phyloP scores from a whole-genome alignment of 2,113 vertebrate species.

The Buteo buteo region DNA sequence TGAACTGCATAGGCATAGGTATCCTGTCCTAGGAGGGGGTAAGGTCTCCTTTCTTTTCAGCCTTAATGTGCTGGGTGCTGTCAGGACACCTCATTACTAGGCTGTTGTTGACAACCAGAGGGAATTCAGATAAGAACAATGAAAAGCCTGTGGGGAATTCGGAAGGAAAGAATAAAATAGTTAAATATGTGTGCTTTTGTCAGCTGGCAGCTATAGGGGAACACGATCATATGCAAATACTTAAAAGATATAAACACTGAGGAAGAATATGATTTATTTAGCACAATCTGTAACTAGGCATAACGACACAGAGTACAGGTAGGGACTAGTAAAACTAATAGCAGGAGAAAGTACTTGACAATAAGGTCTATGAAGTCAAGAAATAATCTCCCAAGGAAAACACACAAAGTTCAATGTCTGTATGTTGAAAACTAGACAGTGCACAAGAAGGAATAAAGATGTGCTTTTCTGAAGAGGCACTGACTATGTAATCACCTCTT shows the following conservation, averaged over 20 bases:
- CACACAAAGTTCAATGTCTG: background rate
- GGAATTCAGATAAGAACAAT: background rate
- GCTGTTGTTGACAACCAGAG: background rate
- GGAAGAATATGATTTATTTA: background rate
- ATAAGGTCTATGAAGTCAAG: background rate
- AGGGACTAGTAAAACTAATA: background rate
- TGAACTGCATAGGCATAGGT: background rate
- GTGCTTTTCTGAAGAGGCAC: background rate
- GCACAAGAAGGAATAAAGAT: background rate
- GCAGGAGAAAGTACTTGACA: background rate
- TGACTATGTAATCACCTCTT: background rate
- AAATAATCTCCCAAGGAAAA: background rate
- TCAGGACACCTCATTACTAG: background rate
- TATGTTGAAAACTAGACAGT: background rate
- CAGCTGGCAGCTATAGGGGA: background rate
- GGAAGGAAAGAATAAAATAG: background rate
- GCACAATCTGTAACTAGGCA: background rate
- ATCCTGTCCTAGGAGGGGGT: background rate
- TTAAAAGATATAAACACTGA: background rate
- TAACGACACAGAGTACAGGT: background rate
- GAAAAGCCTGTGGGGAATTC: background rate
- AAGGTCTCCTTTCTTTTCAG: background rate
- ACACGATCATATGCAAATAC: rapidly evolving
- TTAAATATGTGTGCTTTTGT: background rate
- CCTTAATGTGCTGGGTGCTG: rapidly evolving